Evolutionary conservation across 2,888 invertebrate species (phyloP).

Genomic region (Hydrotaea diabolus): DNA sequence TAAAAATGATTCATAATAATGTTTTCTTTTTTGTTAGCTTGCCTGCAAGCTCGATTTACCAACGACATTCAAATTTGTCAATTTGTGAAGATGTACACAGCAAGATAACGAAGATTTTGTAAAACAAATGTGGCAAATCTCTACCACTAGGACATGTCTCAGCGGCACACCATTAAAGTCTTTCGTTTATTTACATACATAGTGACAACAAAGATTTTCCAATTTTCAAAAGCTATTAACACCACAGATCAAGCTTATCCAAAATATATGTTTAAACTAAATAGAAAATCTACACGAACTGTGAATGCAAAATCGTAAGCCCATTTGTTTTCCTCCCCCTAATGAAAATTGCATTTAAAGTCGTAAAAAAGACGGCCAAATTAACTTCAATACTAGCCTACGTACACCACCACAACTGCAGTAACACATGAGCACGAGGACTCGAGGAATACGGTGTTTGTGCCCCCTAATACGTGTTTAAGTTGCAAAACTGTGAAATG

Average conservation of each 20-base stretch:
- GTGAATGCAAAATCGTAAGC: background rate
- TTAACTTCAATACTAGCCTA: conserved; percentile 5
- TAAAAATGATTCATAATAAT: no score
- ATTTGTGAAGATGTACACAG: no score
- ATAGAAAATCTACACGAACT: background rate
- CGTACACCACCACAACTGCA: background rate
- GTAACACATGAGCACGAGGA: background rate
- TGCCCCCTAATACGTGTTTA: conserved; percentile 19
- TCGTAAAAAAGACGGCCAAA: conserved; percentile 15
- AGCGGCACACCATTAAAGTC: no score
- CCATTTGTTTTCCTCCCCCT: background rate
- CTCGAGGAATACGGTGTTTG: background rate
- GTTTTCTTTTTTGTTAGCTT: no score
- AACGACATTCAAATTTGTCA: no score
- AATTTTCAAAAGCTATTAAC: conserved; percentile 10
- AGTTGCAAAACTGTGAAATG: conserved; percentile 24
- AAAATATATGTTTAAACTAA: conserved; percentile 7
- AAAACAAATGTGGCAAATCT: no score
- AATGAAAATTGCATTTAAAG: conserved; percentile 22
- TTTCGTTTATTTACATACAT: no score
- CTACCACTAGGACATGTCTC: no score
- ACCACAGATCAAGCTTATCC: conserved; percentile 1
- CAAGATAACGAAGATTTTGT: no score
- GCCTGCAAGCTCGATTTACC: no score
- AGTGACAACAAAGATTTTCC: background rate